Percentiles rank a stretch among this genome's conserved stretches.
phyloP scores from a whole-genome alignment of 35 echinoderm and acorn worm species.

The Ptychodera flava region DNA sequence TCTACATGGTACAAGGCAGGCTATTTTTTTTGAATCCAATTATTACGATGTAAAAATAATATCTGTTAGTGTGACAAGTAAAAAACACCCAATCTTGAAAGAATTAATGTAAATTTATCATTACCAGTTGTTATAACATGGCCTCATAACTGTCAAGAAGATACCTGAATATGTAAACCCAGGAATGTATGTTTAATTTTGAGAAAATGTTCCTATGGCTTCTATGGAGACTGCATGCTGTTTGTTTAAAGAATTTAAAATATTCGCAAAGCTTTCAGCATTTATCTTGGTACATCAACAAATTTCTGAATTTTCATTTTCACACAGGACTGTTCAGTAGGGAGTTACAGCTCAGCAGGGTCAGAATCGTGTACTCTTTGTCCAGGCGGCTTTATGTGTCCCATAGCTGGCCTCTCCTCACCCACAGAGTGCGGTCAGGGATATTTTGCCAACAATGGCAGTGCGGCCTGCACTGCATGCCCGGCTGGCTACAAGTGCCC shows the following conservation, averaged over 20 bases:
- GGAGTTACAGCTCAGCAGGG: conserved; percentile 70
- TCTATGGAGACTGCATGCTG: background rate
- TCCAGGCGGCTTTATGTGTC: conserved; percentile 72
- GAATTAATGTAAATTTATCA: too few relatives aligned
- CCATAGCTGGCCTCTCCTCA: conserved; percentile 28
- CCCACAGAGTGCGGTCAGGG: conserved; percentile 56
- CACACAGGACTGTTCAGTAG: conserved; percentile 44
- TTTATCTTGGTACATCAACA: background rate
- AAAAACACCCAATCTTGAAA: background rate
- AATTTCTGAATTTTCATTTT: conserved; percentile 9
- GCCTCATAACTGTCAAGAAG: too few relatives aligned
- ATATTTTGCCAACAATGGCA: conserved; percentile 83
- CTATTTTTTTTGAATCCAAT: background rate
- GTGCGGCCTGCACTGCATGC: conserved; percentile 50
- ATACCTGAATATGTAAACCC: too few relatives aligned
- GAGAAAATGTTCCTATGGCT: too few relatives aligned
- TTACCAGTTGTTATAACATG: too few relatives aligned
- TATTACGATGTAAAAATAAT: background rate
- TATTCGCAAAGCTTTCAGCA: background rate
- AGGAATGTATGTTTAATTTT: too few relatives aligned
- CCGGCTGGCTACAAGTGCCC: conserved; percentile 79
- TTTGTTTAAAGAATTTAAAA: background rate
- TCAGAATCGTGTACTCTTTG: conserved; percentile 73
- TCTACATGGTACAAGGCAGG: background rate
- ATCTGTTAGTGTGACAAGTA: background rate